Base-by-base conservation (phyloP, 2,797 vertebrate species). In the Tapera naevia region DNA sequence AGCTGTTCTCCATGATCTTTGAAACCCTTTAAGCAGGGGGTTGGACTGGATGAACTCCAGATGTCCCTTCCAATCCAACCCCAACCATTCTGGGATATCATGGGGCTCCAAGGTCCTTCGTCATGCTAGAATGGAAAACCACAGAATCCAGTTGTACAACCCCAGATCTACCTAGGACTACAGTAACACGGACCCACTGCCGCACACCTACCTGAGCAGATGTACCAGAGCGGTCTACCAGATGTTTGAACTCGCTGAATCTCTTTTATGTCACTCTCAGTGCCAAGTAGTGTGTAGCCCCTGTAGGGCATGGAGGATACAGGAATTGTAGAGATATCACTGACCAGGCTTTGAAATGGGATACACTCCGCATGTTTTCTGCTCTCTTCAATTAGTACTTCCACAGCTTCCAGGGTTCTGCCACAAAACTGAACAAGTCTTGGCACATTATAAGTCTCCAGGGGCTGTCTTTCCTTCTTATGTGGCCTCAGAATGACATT, bases 131-230 rank as follows among this genome's bases (percentile, higher is more conserved):
- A 39, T 8, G 39, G 51, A 80, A 88, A 7, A 86, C 21, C 33
- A 79, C 24, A 88, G 53, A 67, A 83, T 17, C 10, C 11, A 80
- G 21, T 7, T 78, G 50, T 43, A 90, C 53, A 71, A 91, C 2
- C 48, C 9, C 30, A 56, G 5, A 39, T 37, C 13, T 54, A 74
- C 3, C 70, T 24, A 88, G 28, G 33, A 64, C 80, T 9, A 24
- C 25, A 66, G 48, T 72, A 86, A n/a, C 22, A 65, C 32, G 13
- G 48, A 70, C 15, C 6, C 50, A 58, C 2, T 41, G 39, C 70
- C 15, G 46, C 67, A 69, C n/a, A 58, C 97, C 96, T 95, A 99
- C 99, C 99, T 91, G 99, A 99, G 89, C 99, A 99, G 96, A 99
- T 96, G 95, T 99, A 99, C 99, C 99, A 99, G 39, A 99, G 97